Conservation (phyloP, 2,797 vertebrate genomes). For the Sebastes melanostomus region DNA sequence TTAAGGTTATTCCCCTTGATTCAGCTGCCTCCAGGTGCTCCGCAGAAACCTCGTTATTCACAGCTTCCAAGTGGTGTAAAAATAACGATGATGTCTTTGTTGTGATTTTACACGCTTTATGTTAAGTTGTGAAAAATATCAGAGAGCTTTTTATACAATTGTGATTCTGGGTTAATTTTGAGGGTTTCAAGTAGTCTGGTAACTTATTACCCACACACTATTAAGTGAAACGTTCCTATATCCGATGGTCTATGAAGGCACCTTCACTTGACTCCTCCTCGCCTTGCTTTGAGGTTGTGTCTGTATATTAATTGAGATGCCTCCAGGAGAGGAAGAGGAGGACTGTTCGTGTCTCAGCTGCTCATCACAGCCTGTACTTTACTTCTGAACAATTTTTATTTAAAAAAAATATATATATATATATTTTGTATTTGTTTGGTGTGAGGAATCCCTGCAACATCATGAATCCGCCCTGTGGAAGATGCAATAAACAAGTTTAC, state of each 20-base stretch:
- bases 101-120: neutral
- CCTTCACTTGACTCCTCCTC: slow-evolving; percentile 61
- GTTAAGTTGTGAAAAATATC: neutral
- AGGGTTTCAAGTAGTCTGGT: neutral
- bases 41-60: neutral
- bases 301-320: slow-evolving; percentile 29
- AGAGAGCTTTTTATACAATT: neutral
- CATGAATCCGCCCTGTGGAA: slow-evolving; percentile 95
- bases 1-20: slow-evolving; percentile 50
- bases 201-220: neutral
- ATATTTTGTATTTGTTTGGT: neutral
- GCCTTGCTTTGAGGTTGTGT: neutral
- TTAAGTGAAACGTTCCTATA: fast-evolving
- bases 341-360: neutral
- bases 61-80: fast-evolving
- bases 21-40: neutral
- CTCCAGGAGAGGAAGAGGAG: slow-evolving; percentile 3
- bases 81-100: neutral
- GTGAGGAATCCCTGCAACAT: slow-evolving; percentile 15
- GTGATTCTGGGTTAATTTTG: neutral
- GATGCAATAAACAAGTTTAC: slow-evolving; percentile 94
- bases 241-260: neutral
- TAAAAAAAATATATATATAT: too few species aligned
- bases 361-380: neutral
- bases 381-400: neutral